Evolutionary conservation across 1,140 invertebrate genomes (phyloP).

Genomic region (Panagrolaimus sp.): DNA sequence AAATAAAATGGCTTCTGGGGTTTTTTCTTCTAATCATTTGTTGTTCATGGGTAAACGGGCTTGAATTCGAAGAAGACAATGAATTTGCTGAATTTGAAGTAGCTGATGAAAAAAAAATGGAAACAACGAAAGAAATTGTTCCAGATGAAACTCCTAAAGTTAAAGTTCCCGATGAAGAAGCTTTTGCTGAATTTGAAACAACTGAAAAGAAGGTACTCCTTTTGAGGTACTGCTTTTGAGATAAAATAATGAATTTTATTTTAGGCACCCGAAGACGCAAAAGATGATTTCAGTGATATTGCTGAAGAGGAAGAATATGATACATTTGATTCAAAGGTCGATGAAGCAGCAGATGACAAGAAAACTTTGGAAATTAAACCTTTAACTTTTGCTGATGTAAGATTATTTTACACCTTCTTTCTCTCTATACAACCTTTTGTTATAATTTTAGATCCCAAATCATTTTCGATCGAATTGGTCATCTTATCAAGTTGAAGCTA

Average conservation of each 20-base stretch:
- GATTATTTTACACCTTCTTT: constrained; percentile 29
- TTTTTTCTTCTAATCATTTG: too few relatives aligned
- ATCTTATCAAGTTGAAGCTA: constrained; percentile 88
- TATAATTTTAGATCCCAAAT: constrained; percentile 69
- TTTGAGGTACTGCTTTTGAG: too few relatives aligned
- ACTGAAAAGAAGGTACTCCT: neutral
- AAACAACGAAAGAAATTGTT: constrained; percentile 21
- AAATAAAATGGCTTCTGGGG: too few relatives aligned
- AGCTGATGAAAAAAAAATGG: constrained; percentile 64
- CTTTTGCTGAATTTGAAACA: neutral
- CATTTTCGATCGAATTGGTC: constrained; percentile 87
- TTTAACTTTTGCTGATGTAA: constrained; percentile 79
- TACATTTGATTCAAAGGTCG: constrained; percentile 20
- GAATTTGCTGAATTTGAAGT: constrained; percentile 96
- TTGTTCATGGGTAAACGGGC: neutral
- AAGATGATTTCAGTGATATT: constrained; percentile 37
- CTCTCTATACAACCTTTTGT: too few relatives aligned
- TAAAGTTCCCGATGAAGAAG: constrained; percentile 12
- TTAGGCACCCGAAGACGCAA: too few relatives aligned
- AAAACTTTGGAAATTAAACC: constrained; percentile 46
- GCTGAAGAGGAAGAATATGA: constrained; percentile 68
- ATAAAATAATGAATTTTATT: too few relatives aligned
- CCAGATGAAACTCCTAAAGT: constrained; percentile 18
- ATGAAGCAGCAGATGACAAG: constrained; percentile 24
- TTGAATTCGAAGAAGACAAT: constrained; percentile 70